Percentiles rank a stretch among this genome's conserved stretches.
Evolutionary conservation across 2,888 invertebrate species (phyloP).

Genomic region (Drosophila maculinotata): DNA sequence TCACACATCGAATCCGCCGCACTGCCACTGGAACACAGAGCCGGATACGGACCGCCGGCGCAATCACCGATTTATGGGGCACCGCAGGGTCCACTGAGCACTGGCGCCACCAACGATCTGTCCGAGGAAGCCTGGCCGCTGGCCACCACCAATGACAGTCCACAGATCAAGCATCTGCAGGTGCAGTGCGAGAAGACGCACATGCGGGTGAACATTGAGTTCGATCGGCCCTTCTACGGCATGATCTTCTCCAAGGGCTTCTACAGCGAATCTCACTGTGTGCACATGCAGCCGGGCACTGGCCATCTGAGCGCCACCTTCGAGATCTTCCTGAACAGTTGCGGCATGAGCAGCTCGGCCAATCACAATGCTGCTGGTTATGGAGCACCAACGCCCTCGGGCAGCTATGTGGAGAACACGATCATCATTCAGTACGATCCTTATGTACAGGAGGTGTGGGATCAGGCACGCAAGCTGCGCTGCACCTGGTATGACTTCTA

Average conservation of each 20-base stretch:
- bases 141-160: slow-evolving; percentile 93
- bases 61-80: slow-evolving; percentile 85
- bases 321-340: slow-evolving; percentile 96
- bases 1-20: slow-evolving; percentile 92
- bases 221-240: slow-evolving; percentile 97
- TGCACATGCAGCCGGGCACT: slow-evolving; percentile 95
- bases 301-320: slow-evolving; percentile 96
- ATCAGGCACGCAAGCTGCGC: slow-evolving; percentile 94
- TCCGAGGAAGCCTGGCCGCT: slow-evolving; percentile 95
- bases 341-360: slow-evolving; percentile 97
- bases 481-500: slow-evolving; percentile 99
- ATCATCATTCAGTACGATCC: slow-evolving; percentile 98
- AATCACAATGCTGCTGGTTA: slow-evolving; percentile 94
- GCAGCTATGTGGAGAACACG: slow-evolving; percentile 97
- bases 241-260: slow-evolving; percentile 98
- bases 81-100: slow-evolving; percentile 81
- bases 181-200: slow-evolving; percentile 98
- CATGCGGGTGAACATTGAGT: slow-evolving; percentile 97
- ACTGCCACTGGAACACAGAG: slow-evolving; percentile 92
- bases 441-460: slow-evolving; percentile 97
- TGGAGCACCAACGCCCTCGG: slow-evolving; percentile 95
- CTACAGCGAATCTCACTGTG: slow-evolving; percentile 96
- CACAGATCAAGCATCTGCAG: slow-evolving; percentile 96
- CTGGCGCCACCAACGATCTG: slow-evolving; percentile 85
- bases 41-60: slow-evolving; percentile 90